Base-by-base conservation (phyloP, 1,140 invertebrate species). In the Scaptomyza graminum region DNA sequence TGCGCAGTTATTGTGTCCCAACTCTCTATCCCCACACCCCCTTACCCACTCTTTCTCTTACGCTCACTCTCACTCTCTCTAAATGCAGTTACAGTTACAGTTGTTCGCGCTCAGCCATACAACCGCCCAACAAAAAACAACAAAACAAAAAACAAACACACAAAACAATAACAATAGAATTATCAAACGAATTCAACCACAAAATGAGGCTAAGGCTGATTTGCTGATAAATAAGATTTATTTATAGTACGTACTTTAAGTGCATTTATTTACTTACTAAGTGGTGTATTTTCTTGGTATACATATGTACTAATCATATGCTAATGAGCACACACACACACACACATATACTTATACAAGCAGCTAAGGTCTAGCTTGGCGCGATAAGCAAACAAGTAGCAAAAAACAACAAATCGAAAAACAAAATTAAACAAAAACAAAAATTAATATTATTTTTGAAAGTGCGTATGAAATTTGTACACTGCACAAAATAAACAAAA, bases 301-400 rank as follows among this genome's bases (percentile, higher is more conserved):
- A 46, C n/a, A n/a, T 22, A 18, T 18, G 13, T 51, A 56, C 22
- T 64, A 13, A 22, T 13, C 13, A 34, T 50, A 51, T 43, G 34
- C 37, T 56, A 28, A 56, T 13, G 22, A 56, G 51, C 59, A 22
- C 62, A 59, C 54, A 66, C 62, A 65, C 52, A 41, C 8, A 34
- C 7, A 11, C 8, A 3, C 28, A 28, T n/a, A n/a, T n/a, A n/a
- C n/a, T n/a, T 6, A 31, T 6, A 5, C 28, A 44, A 65, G n/a
- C 18, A 22, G 18, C 39, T n/a, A 44, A 1, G 50, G 60, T 66
- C 13, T 46, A 44, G 74, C 18, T 34, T 34, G 16, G 15, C 57
- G 61, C 64, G 81, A 85, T 85, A 83, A 85, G 80, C 62, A 78
- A 67, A 63, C 57, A 63, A 76, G 50, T n/a, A 50, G 22, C 60